Base-by-base conservation (phyloP, 1,140 invertebrate species). In the Wasmannia auropunctata region DNA sequence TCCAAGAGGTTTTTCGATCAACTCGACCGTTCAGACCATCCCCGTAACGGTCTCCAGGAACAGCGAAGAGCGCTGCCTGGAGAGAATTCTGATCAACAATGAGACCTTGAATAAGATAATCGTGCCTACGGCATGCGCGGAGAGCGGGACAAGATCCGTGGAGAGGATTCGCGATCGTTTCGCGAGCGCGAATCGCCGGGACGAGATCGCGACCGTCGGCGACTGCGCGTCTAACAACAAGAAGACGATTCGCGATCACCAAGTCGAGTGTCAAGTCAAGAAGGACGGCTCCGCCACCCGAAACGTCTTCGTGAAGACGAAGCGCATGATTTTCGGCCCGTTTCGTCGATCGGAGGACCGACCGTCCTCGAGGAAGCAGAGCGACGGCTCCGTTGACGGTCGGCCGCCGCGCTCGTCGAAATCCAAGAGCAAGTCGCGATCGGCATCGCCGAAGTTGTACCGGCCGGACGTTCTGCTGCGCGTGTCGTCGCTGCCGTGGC, bases 311-410 rank as follows among this genome's bases (percentile, higher is more conserved):
- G 96, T 98, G 0, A 97, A 97, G 91, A 98, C 97, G 0, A 97
- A 97, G 67, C 95, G 97, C 40, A 97, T 97, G 94, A 96, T 98
- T 80, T 97, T 98, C 87, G 97, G 97, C 0, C 97, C 97, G 0
- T 96, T 97, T 11, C 95, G 96, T 16, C 93, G 95, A 72, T 96
- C 96, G 58, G 95, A 95, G 11, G 96, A 96, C 81, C 94, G 96
- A 0, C 91, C 95, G 22, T 93, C 95, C 0, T 86, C 87, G 1
- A 91, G 85, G 14, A 91, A 80, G 10, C 86, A 90, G 31, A 91
- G 88, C 58, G 87, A 91, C 0, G 63, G 87, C 16, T 58, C 7
- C n/a, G 79, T 79, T 1, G 25, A 74, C 2, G 60, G 43, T 34
- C 69, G 34, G 0, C 19, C n/a, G 2, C 16, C 16, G 0, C 67